These are phyloP conservation scores for Dynastes grantii DNA, from an alignment of 2,888 invertebrate genomes.

Conservation along the genomic window DNA sequence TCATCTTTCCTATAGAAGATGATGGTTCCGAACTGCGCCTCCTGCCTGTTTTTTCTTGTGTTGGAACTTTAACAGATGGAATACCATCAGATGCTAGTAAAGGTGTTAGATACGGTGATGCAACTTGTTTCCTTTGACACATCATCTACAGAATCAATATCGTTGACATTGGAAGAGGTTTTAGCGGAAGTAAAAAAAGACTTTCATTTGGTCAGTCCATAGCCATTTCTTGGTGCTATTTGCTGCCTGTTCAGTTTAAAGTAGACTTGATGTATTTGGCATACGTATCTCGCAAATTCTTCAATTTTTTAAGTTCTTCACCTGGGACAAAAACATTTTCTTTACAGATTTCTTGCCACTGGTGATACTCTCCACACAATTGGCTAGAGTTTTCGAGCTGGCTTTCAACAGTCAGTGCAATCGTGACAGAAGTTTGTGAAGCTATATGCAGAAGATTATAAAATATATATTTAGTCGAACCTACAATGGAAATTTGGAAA, in stretches of 20 bases:
- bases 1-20: no score
- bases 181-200: conserved; percentile 39
- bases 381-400: neutral
- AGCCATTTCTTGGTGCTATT: conserved; percentile 27
- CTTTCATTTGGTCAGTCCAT: conserved; percentile 40
- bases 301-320: conserved; percentile 31
- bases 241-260: conserved; percentile 10
- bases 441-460: conserved; percentile 51
- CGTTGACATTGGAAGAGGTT: conserved; percentile 4
- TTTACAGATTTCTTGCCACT: conserved; percentile 54
- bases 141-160: neutral
- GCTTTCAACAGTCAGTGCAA: conserved; percentile 55
- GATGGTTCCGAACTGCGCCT: no score
- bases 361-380: conserved; percentile 56
- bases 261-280: neutral
- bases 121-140: no score
- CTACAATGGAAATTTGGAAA: conserved; percentile 42
- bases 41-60: no score
- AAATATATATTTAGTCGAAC: conserved; percentile 45
- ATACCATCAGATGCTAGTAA: no score
- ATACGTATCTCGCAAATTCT: conserved; percentile 28
- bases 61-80: no score
- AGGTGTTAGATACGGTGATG: no score
- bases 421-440: conserved; percentile 55
- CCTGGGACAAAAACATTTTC: conserved; percentile 27